Conservation (phyloP, 2,888 invertebrate species). For the Tenthredo distinguenda region DNA sequence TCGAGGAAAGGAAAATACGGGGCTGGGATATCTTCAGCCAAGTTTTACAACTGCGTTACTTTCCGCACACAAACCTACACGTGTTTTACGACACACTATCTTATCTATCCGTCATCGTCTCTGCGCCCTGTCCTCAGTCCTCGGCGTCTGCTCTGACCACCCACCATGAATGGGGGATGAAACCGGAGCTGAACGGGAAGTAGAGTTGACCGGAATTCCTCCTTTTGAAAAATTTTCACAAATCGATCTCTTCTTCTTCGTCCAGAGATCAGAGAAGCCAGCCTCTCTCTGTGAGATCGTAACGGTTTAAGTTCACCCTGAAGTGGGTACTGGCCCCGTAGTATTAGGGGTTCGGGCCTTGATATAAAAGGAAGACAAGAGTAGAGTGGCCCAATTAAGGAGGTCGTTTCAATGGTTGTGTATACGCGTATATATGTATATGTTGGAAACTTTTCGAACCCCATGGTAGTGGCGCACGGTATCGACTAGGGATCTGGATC, state of each 20-base stretch:
- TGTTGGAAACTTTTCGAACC: not conserved
- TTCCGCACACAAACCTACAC: conserved; percentile 6
- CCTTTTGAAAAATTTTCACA: not conserved
- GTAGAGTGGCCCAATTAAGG: conserved; percentile 43
- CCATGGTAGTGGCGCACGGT: not conserved
- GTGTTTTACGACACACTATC: not conserved
- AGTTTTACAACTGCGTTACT: conserved; percentile 33
- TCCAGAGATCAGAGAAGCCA: not conserved
- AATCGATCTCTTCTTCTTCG: not conserved
- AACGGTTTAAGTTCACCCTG: not conserved
- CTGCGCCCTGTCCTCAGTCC: not conserved
- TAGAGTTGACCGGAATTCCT: not conserved
- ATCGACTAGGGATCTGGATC: conserved; percentile 40
- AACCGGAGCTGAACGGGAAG: not conserved
- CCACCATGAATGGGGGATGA: not conserved
- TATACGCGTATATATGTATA: not conserved
- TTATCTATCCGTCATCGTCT: not conserved
- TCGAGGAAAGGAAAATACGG: not conserved
- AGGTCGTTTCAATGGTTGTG: conserved; percentile 29
- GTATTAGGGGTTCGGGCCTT: not conserved
- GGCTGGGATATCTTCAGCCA: conserved; percentile 19
- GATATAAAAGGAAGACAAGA: conserved; percentile 44
- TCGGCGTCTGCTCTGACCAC: not conserved
- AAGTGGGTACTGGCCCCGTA: not conserved
- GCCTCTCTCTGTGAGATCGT: not conserved